Evolutionary conservation across 2,888 invertebrate species (phyloP), one percentile per base, ranked within the genome.

Genomic region (Thereva nobilitata): DNA sequence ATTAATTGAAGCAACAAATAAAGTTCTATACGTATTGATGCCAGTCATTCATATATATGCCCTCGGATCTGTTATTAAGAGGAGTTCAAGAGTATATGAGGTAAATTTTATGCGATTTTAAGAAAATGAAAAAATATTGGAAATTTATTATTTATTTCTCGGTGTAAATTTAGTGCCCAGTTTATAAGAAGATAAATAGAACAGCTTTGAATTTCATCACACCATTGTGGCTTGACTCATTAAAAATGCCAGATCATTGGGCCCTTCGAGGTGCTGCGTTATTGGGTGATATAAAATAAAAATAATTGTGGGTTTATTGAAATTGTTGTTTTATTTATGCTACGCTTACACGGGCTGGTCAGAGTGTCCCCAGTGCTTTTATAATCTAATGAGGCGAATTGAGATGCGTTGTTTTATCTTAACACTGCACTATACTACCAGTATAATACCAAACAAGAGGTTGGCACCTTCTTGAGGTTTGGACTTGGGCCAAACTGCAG

Each of bases 141-240:
- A 9, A 12, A 10, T 3, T 7, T 52, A 6, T 23, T 37, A 35
- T 6, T 45, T 44, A 5, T 35, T 45, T 44, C 7, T 45, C 9
- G 4, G 23, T 38, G 52, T 7, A 23, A 59, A 71, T 75, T 74
- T 80, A 91, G 88, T 94, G 94, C 78, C 95, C 95, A 0, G 90
- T 93, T 9, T 95, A 95, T 79, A 95, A 94, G 81, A 95, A 94
- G 77, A 89, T 92, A 2, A 83, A 84, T 70, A 87, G 95, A 72
- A 95, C 94, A 0, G 93, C 90, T 72, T 81, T 92, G 64, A 92
- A 91, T 61, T 91, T 90, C 76, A 89, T 95, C 72, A 89, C 90
- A 1, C 86, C 89, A 0, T 78, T 92, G 10, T 90, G 89, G 88
- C 76, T 92, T 68, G 84, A 85, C 42, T 89, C 89, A 0, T 74